Base-by-base conservation (phyloP, 1,140 invertebrate genomes). In the Papilio helenus region DNA sequence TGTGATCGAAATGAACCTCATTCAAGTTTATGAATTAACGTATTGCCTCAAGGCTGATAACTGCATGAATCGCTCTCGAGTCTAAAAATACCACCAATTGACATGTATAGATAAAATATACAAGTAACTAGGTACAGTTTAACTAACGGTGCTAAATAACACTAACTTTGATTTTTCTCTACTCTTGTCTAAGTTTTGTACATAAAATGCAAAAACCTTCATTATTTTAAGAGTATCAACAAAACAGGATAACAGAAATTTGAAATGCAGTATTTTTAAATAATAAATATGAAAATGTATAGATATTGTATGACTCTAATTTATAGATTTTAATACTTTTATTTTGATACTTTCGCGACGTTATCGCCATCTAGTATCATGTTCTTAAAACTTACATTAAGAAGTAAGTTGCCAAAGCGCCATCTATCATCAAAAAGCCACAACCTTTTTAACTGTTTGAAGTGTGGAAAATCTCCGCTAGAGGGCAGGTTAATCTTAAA, bases 11-110 rank as follows among this genome's bases (percentile, higher is more conserved):
- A 46, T 49, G 7, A 74, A 14, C 44, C 51, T 51, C 42, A 74
- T 46, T 74, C 72, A 49, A 74, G 10, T 74, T 74, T 74, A 49
- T 74, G 42, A 74, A 74, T 74, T 74, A 74, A 46, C 72, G 20
- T 74, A 23, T 49, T 26, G 72, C 2, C 5, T 46, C 42, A 74
- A 74, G 72, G 44, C 20, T 14, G 39, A 74, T 51, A 74, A 51
- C 42, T 46, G 72, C 39, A 74, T 74, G 72, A 74, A 74, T 23
- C 44, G 42, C 3, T 68, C 8, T 42, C 72, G 42, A 23, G 72
- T 49, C 72, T 46, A 46, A 26, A 46, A 74, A 74, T 74, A 26
- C 23, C 44, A 44, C 12, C 44, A 74, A 74, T 74, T 74, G 71
- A 72, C n/a, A 68, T 68, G 61, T 68, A 68, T 5, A 68, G 61